phyloP scores from a whole-genome alignment of 2,888 invertebrate species.

The Dasypolia templi region DNA sequence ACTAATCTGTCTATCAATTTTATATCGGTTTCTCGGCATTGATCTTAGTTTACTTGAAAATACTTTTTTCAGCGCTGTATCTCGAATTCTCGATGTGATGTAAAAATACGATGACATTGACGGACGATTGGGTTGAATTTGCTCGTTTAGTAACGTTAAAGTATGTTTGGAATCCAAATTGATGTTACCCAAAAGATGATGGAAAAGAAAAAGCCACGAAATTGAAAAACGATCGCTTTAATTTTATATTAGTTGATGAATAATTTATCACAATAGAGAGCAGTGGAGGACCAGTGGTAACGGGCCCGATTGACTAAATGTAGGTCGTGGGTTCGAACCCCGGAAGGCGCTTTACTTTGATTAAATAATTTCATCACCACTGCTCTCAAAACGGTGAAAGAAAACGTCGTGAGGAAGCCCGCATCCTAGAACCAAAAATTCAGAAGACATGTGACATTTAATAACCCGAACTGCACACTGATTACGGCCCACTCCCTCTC shows the following conservation, averaged over 20 bases:
- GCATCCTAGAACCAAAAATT: too few species aligned
- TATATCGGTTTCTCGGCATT: neutral
- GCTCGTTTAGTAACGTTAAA: too few species aligned
- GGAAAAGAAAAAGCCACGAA: neutral
- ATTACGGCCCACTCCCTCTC: too few species aligned
- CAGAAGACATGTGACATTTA: too few species aligned
- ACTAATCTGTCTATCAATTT: neutral
- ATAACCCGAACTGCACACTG: too few species aligned
- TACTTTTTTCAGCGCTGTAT: neutral
- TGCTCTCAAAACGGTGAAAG: too few species aligned
- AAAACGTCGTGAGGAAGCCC: too few species aligned
- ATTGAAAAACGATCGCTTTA: constrained; percentile 24
- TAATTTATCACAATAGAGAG: neutral
- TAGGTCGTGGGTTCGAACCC: too few species aligned
- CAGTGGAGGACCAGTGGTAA: too few species aligned
- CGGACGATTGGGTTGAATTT: neutral
- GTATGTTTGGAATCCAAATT: constrained; percentile 15
- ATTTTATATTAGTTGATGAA: constrained; percentile 4
- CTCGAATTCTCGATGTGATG: neutral
- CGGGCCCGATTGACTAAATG: too few species aligned
- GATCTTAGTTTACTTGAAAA: neutral
- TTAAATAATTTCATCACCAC: too few species aligned
- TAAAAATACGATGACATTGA: constrained; percentile 3
- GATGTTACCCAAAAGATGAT: neutral
- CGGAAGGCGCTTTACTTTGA: too few species aligned